Evolutionary conservation across 2,888 invertebrate species (phyloP).

Genomic region (Panorpa germanica): DNA sequence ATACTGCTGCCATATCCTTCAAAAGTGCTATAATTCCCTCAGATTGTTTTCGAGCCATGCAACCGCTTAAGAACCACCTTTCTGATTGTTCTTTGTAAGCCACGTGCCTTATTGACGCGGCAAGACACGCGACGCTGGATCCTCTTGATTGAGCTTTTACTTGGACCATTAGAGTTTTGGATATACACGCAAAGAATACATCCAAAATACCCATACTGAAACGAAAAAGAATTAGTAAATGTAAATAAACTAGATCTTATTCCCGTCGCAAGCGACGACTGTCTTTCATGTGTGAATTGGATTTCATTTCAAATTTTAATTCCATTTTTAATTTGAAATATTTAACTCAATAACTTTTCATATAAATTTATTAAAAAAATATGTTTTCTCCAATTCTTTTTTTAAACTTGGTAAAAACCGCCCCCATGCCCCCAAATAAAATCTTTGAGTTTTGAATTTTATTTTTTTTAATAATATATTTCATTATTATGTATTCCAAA

Average conservation of each 20-base stretch:
- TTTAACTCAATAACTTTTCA: too few relatives aligned
- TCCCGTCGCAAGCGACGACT: too few relatives aligned
- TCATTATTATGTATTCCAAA: too few relatives aligned
- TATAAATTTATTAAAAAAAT: too few relatives aligned
- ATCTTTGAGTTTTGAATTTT: too few relatives aligned
- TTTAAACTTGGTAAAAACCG: too few relatives aligned
- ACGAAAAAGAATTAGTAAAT: constrained; percentile 11
- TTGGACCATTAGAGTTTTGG: constrained; percentile 79
- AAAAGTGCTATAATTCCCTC: constrained; percentile 74
- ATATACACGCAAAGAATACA: constrained; percentile 76
- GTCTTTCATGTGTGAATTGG: too few relatives aligned
- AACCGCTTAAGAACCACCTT: constrained; percentile 76
- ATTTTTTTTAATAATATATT: too few relatives aligned
- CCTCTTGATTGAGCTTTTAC: constrained; percentile 38
- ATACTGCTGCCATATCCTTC: constrained; percentile 81
- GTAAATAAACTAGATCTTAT: too few relatives aligned
- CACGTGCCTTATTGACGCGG: constrained; percentile 3
- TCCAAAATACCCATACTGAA: constrained; percentile 62
- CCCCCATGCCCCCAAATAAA: too few relatives aligned
- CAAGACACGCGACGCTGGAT: constrained; percentile 15
- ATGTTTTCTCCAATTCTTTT: background rate
- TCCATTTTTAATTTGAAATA: too few relatives aligned
- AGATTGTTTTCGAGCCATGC: constrained; percentile 67
- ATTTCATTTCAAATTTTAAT: constrained; percentile 24
- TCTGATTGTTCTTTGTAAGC: constrained; percentile 11